phyloP scores from a whole-genome alignment of 2,797 vertebrate genomes.

The Tauraco hartlaubi region DNA sequence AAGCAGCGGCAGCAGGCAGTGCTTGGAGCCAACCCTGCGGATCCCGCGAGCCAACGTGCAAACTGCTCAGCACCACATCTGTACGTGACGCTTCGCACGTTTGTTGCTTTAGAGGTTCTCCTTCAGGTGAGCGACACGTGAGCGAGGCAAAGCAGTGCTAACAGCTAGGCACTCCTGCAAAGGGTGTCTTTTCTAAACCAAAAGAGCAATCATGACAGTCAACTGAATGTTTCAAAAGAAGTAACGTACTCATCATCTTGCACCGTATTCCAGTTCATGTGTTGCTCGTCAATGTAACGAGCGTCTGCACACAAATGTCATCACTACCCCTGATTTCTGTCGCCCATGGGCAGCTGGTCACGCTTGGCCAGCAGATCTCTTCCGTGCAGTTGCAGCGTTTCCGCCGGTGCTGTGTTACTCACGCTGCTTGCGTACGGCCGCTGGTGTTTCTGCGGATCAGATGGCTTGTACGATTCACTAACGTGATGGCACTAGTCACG shows the following conservation, averaged over 20 bases:
- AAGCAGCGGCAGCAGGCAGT: background rate
- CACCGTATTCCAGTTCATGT: background rate
- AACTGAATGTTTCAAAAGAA: background rate
- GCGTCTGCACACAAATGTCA: background rate
- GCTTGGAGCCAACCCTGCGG: background rate
- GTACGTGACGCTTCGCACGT: background rate
- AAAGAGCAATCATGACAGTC: background rate
- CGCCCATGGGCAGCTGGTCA: background rate
- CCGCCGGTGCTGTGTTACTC: no score
- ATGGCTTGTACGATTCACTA: background rate
- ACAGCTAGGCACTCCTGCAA: background rate
- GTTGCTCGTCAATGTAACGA: background rate
- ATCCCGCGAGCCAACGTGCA: background rate
- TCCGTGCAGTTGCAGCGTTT: no score
- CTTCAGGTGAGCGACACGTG: background rate
- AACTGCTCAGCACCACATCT: background rate
- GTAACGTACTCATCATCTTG: background rate
- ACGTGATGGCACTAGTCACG: background rate
- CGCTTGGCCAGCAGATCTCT: background rate
- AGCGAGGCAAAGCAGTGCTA: background rate
- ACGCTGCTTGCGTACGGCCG: background rate
- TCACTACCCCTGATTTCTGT: background rate
- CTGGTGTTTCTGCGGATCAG: background rate
- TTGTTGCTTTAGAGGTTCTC: background rate
- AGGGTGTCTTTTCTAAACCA: background rate